Percentiles rank a stretch among this genome's conserved stretches.
Evolutionary conservation across 2,113 vertebrate genomes (phyloP).

Genomic region (Mustelus asterias): DNA sequence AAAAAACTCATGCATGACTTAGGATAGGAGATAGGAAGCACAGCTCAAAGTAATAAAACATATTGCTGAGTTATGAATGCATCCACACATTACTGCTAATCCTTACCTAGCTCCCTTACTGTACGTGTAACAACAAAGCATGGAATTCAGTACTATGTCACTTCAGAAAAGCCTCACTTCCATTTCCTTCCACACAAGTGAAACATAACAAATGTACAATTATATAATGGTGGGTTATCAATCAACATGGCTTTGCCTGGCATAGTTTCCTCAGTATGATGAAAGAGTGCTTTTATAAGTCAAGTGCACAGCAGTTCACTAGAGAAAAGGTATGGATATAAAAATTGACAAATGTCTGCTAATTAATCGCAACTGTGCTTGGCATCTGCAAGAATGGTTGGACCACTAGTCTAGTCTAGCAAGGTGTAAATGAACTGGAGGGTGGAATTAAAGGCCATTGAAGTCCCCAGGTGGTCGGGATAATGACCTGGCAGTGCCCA

Average conservation of each 20-base stretch:
- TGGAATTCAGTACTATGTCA: background rate
- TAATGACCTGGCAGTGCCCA: too few species aligned
- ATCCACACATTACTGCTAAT: background rate
- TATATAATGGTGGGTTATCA: background rate
- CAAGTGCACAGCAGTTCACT: background rate
- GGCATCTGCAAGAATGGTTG: background rate
- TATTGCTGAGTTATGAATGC: background rate
- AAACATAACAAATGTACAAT: background rate
- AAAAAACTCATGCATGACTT: background rate
- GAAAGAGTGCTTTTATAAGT: background rate
- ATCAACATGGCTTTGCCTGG: background rate
- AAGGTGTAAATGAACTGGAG: background rate
- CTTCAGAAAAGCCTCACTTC: background rate
- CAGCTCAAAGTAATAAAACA: background rate
- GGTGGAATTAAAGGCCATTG: too few species aligned
- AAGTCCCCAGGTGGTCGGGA: too few species aligned
- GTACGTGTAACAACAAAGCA: background rate
- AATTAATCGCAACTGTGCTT: constrained; percentile 1
- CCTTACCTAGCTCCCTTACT: background rate
- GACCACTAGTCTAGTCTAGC: background rate
- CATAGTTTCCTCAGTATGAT: background rate
- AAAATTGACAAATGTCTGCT: background rate
- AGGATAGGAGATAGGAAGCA: background rate
- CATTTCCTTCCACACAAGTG: background rate
- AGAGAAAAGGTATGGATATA: background rate